Percentiles rank a stretch among this genome's conserved stretches.
These are phyloP conservation scores for Danaus chrysippus DNA, from an alignment of 2,888 invertebrate species.

Conservation along the genomic window DNA sequence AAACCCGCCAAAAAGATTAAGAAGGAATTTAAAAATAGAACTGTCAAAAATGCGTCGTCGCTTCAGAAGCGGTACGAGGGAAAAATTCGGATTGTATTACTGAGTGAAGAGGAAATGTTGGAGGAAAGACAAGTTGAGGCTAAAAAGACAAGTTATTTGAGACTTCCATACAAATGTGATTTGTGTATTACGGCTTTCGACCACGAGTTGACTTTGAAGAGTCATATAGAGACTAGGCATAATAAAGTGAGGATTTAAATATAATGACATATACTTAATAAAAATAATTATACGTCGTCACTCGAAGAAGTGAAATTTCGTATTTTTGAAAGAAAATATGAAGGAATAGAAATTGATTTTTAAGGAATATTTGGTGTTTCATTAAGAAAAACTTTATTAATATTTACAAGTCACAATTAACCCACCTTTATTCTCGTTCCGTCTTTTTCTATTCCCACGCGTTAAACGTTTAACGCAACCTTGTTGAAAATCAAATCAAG, in stretches of 20 bases:
- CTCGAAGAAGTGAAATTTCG: too few relatives aligned
- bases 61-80: slow-evolving; percentile 43
- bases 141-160: slow-evolving; percentile 45
- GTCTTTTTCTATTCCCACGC: too few relatives aligned
- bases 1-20: slow-evolving; percentile 11
- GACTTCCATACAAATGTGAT: slow-evolving; percentile 57
- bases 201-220: slow-evolving; percentile 49
- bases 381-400: too few relatives aligned
- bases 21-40: slow-evolving; percentile 22
- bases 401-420: too few relatives aligned
- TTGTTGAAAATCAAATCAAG: too few relatives aligned
- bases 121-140: slow-evolving; percentile 48
- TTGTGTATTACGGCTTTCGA: slow-evolving; percentile 59
- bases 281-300: too few relatives aligned
- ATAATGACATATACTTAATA: too few relatives aligned
- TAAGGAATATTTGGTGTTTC: too few relatives aligned
- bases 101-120: slow-evolving; percentile 46
- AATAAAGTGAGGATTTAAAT: slow-evolving; percentile 39
- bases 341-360: too few relatives aligned
- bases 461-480: too few relatives aligned
- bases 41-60: slow-evolving; percentile 12
- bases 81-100: slow-evolving; percentile 44
- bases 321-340: too few relatives aligned
- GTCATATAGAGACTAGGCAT: slow-evolving; percentile 55
- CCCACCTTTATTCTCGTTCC: too few relatives aligned